Percentiles rank a stretch among this genome's conserved stretches.
Evolutionary conservation across 2,888 invertebrate genomes (phyloP).

Genomic region (Patella depressa): DNA sequence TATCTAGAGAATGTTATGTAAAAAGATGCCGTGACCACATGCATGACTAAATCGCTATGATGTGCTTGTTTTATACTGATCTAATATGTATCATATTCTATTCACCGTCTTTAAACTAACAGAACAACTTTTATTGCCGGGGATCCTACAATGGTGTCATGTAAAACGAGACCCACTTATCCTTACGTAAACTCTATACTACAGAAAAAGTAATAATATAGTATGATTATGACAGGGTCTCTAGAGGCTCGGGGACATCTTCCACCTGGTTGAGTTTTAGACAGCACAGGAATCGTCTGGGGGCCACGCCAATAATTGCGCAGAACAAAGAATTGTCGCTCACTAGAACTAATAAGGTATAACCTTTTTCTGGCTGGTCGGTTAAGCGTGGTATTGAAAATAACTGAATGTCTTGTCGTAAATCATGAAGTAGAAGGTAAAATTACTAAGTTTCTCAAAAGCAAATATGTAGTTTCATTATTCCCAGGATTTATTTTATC

Average conservation of each 20-base stretch:
- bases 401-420: not conserved
- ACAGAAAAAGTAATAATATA: no score
- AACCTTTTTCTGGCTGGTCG: conserved; percentile 1
- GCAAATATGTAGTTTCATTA: not conserved
- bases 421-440: not conserved
- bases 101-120: no score
- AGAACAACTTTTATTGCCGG: no score
- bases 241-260: not conserved
- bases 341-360: conserved; percentile 8
- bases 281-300: not conserved
- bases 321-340: not conserved
- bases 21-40: no score
- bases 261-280: not conserved
- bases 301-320: conserved; percentile 4
- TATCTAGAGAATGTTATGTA: no score
- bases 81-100: no score
- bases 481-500: not conserved
- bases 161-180: no score
- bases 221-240: no score
- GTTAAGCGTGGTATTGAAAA: conserved; percentile 3
- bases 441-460: not conserved
- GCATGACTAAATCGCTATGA: no score
- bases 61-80: no score
- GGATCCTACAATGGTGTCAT: no score
- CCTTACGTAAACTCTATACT: no score